These are phyloP conservation scores for Todiramphus saurophagus DNA, from an alignment of 2,113 vertebrate genomes.

Conservation along the genomic window DNA sequence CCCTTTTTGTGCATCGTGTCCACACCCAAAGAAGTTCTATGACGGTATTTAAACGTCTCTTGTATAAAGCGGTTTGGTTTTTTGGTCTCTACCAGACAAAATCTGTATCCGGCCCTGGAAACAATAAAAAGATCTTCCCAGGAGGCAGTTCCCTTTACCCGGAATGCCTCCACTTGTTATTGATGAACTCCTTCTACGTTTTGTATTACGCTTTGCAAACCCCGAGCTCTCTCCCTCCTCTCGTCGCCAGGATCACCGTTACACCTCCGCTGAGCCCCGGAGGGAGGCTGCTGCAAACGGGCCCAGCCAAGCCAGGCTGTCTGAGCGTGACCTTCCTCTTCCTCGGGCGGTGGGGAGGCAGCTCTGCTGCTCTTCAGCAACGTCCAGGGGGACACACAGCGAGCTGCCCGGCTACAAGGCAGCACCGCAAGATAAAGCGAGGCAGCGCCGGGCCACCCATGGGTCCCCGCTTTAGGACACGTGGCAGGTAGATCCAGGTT, in stretches of 20 bases:
- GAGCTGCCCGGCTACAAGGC: background rate
- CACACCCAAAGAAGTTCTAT: background rate
- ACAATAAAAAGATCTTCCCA: background rate
- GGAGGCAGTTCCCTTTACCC: background rate
- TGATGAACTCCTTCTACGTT: background rate
- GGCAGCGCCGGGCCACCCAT: background rate
- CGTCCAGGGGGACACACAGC: rapidly evolving
- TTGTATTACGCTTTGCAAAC: background rate
- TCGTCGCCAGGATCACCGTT: rapidly evolving
- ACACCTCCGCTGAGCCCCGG: background rate
- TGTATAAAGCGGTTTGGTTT: background rate
- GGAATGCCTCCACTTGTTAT: background rate
- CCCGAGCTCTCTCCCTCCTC: background rate
- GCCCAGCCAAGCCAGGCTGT: too few relatives aligned
- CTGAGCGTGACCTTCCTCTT: background rate
- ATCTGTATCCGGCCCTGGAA: background rate
- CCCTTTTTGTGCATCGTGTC: background rate
- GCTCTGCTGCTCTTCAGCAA: background rate
- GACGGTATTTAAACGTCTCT: background rate
- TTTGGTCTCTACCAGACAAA: background rate
- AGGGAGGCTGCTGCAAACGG: background rate
- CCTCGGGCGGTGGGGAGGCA: too few relatives aligned
- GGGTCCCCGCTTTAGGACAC: background rate
- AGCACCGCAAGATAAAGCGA: background rate
- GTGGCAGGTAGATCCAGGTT: background rate